phyloP scores from a whole-genome alignment of 2,113 vertebrate genomes.

The Haliaeetus leucogaster region DNA sequence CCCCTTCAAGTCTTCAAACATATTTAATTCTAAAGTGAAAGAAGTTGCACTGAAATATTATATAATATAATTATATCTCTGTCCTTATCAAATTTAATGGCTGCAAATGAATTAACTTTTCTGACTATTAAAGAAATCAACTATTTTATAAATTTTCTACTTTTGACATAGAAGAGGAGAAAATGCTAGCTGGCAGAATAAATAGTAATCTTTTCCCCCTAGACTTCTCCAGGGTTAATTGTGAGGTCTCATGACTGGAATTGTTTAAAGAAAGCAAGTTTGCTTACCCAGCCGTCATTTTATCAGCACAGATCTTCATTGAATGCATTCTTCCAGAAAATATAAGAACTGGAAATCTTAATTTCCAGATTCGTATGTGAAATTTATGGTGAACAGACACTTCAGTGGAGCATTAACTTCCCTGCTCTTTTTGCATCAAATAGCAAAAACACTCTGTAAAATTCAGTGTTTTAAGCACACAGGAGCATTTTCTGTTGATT shows the following conservation, averaged over 20 bases:
- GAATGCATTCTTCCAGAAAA: neutral
- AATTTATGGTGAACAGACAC: neutral
- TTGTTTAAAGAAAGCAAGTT: neutral
- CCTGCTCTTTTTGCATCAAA: neutral
- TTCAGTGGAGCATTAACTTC: neutral
- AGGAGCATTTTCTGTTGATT: neutral
- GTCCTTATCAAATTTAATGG: neutral
- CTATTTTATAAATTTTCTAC: neutral
- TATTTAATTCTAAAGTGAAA: neutral
- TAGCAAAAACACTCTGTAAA: neutral
- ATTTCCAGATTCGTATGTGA: neutral
- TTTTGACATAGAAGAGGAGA: neutral
- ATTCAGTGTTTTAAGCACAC: neutral
- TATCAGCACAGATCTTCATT: neutral
- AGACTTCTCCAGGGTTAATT: neutral
- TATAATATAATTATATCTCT: neutral
- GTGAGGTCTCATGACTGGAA: neutral
- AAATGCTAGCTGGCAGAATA: neutral
- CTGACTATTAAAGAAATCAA: neutral
- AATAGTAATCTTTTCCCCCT: neutral
- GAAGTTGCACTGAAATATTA: neutral
- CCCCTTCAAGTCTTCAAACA: neutral
- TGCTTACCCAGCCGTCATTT: neutral
- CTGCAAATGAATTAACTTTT: neutral
- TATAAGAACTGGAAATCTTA: neutral